These are phyloP conservation scores for Mimachlamys varia DNA, from an alignment of 2,888 invertebrate species.

Conservation along the genomic window DNA sequence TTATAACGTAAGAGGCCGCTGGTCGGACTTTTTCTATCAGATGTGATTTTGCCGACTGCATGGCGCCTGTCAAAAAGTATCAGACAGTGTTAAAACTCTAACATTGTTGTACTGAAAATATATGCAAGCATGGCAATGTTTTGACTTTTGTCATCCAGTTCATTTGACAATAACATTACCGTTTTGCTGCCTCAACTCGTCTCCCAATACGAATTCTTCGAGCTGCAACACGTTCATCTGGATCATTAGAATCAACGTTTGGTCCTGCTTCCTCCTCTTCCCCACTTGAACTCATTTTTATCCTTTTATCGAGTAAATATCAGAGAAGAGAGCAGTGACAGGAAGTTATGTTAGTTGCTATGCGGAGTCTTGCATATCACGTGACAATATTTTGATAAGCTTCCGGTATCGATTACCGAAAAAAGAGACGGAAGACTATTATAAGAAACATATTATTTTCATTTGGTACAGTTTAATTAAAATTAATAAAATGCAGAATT, in stretches of 20 bases:
- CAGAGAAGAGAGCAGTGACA: not conserved
- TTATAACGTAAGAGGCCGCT: no score
- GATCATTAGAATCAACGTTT: slow-evolving; percentile 84
- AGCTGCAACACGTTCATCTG: slow-evolving; percentile 88
- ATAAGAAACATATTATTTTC: no score
- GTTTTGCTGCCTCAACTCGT: slow-evolving; percentile 75
- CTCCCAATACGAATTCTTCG: slow-evolving; percentile 87
- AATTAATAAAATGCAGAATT: no score
- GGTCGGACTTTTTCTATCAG: no score
- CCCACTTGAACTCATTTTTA: slow-evolving; percentile 74
- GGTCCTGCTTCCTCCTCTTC: slow-evolving; percentile 81
- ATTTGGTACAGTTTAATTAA: no score
- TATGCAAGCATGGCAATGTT: no score
- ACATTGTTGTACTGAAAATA: no score
- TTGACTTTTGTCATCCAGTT: no score
- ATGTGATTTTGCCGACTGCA: no score
- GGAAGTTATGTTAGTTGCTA: slow-evolving; percentile 60
- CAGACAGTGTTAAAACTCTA: no score
- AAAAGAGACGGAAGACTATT: not conserved
- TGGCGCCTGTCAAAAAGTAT: no score
- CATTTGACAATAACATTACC: slow-evolving; percentile 52
- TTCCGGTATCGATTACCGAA: slow-evolving; percentile 42
- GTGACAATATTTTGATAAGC: slow-evolving; percentile 46
- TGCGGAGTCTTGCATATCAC: slow-evolving; percentile 50
- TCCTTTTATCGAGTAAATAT: not conserved